Percentiles rank a stretch among this genome's conserved stretches.
Conservation (phyloP, 2,797 vertebrate genomes). For the Vultur gryphus region DNA sequence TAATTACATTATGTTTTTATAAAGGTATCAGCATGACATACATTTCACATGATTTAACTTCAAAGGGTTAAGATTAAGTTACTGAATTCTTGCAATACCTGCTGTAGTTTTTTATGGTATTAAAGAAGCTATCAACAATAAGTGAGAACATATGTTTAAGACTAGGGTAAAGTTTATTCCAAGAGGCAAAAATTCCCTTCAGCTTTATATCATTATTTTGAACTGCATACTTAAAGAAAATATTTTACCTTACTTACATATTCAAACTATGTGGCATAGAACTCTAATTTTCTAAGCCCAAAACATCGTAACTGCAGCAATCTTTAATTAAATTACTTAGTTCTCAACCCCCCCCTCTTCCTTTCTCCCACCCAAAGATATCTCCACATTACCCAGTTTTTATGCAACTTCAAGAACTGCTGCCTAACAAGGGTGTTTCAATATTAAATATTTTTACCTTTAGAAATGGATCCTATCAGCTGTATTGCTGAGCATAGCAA, state of each 20-base stretch:
- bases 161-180: slow-evolving; percentile 31
- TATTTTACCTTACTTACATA: slow-evolving; percentile 12
- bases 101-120: slow-evolving; percentile 13
- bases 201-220: slow-evolving; percentile 23
- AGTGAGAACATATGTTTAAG: slow-evolving; percentile 51
- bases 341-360: slow-evolving; percentile 14
- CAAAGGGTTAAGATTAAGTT: slow-evolving; percentile 58
- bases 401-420: background rate
- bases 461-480: background rate
- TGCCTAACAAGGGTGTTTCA: background rate
- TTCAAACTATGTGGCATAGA: background rate
- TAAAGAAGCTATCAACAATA: slow-evolving; percentile 51
- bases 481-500: background rate
- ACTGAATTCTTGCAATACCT: slow-evolving; percentile 53
- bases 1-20: slow-evolving; percentile 18
- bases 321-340: background rate
- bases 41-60: slow-evolving; percentile 22
- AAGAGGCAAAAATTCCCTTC: slow-evolving; percentile 33
- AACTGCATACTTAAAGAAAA: background rate
- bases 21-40: slow-evolving; percentile 22
- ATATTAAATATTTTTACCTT: background rate
- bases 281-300: background rate
- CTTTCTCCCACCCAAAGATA: background rate
- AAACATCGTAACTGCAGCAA: background rate
- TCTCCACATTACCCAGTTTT: background rate